A percentile compares a stretch with the other conserved stretches of the same genome.
These are phyloP conservation scores for Phenganax stokvisi DNA, from an alignment of 92 coral and sea anemone species.

Conservation along the genomic window DNA sequence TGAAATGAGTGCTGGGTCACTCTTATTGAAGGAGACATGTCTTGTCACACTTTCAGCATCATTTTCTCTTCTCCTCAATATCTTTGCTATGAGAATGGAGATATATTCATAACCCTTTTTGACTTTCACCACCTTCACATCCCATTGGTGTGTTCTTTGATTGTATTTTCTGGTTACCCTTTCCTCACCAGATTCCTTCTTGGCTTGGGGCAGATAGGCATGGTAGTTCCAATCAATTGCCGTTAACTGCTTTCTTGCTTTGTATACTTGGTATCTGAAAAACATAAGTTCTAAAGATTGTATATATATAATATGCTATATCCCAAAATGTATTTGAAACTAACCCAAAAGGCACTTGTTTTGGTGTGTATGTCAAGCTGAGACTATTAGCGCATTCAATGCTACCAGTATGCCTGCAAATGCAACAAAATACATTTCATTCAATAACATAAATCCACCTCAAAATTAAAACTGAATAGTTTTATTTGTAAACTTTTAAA, in stretches of 20 bases:
- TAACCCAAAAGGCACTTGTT: conserved; percentile 22
- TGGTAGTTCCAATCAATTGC: conserved; percentile 58
- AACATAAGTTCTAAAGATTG: background rate
- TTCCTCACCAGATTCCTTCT: conserved; percentile 26
- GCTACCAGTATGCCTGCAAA: conserved; percentile 42
- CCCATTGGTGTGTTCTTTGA: conserved; percentile 49
- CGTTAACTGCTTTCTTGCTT: conserved; percentile 52
- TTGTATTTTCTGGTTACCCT: conserved; percentile 46
- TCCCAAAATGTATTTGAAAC: too few species aligned
- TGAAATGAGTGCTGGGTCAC: background rate
- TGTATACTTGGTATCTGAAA: conserved; percentile 46
- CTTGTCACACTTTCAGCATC: conserved; percentile 22
- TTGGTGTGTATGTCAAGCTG: conserved; percentile 39
- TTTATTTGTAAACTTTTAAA: too few species aligned
- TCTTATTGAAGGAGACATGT: background rate
- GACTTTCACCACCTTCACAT: conserved; percentile 38
- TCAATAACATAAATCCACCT: too few species aligned
- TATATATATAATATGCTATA: too few species aligned
- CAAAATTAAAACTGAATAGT: too few species aligned
- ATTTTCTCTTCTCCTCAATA: conserved; percentile 36
- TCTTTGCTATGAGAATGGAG: conserved; percentile 31
- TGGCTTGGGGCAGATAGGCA: conserved; percentile 26
- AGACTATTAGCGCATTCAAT: conserved; percentile 48
- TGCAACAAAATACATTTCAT: background rate
- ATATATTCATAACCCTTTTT: conserved; percentile 49